Percentiles rank a stretch among this genome's conserved stretches.
These are phyloP conservation scores for Nibea coibor DNA, from an alignment of 2,113 vertebrate genomes.

Conservation along the genomic window DNA sequence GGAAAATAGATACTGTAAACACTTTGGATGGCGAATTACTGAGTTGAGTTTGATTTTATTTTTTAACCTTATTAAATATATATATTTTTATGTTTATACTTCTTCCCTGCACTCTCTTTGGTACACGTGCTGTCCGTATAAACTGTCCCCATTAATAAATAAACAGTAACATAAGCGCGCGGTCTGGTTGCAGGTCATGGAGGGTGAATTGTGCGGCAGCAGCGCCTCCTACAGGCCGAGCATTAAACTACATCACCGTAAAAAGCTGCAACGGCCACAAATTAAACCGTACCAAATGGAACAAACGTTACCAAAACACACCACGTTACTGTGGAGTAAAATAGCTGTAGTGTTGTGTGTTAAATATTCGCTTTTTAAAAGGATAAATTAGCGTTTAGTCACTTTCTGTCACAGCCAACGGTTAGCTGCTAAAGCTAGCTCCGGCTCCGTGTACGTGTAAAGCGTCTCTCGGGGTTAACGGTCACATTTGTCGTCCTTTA, in stretches of 20 bases:
- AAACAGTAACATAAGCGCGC: background rate
- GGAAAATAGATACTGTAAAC: too few species aligned
- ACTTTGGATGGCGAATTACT: too few species aligned
- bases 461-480: background rate
- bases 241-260: background rate
- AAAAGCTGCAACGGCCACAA: too few species aligned
- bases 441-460: background rate
- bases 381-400: background rate
- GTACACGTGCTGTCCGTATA: too few species aligned
- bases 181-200: too few species aligned
- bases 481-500: background rate
- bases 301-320: background rate
- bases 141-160: too few species aligned
- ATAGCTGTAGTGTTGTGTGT: background rate
- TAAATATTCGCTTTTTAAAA: background rate
- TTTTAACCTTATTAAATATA: too few species aligned
- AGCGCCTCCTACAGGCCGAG: slow-evolving; percentile 18
- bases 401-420: background rate
- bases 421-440: slow-evolving; percentile 17
- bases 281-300: background rate
- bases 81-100: too few species aligned
- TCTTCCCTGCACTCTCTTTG: too few species aligned
- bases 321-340: background rate
- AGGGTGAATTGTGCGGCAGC: background rate
- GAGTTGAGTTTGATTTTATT: too few species aligned